Base-by-base conservation (phyloP, 2,797 vertebrate species). In the Spea hammondii region DNA sequence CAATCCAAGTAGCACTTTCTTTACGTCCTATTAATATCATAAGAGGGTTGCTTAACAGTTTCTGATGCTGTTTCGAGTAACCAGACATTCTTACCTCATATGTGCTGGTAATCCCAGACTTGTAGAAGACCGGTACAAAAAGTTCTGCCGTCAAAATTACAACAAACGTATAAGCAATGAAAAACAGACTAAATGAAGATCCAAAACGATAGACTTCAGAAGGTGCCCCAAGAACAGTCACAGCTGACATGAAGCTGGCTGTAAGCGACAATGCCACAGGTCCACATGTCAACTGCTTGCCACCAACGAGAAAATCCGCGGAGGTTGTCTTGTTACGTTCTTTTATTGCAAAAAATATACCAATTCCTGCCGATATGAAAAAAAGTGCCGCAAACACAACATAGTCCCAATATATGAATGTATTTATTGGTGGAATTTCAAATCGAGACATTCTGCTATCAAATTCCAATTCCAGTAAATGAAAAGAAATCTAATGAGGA, bases 231-330 rank as follows among this genome's bases (percentile, higher is more conserved):
- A 96, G 76, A 0, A 96, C 90, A 0, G 95, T 95, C 5, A 96
- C 91, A 3, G 95, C 95, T 4, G 95, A 96, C 94, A 95, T 95
- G 85, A 96, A 96, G 76, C 94, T 96, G 77, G 95, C 86, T 0
- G 95, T 95, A 62, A 96, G 91, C 7, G 95, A 96, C 74, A 96
- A 86, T 0, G 94, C 94, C 14, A 96, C 94, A 0, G 94, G 95
- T 32, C 89, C 95, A 8, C 89, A 95, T 0, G 85, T 90, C 94
- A 96, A 92, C 87, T 95, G 90, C 53, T 70, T 92, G 2, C 94
- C 94, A 0, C 93, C 95, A 0, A 94, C 89, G 79, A 96, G 79
- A 85, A 96, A 96, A 45, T 94, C 93, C 4, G 88, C 84, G 0
- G 94, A 94, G 1, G 89, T 88, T 46, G 84, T 85, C 68, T 92